A percentile compares a stretch with the other conserved stretches of the same genome.
phyloP scores from a whole-genome alignment of 2,113 vertebrate genomes.

The Oenanthe melanoleuca region DNA sequence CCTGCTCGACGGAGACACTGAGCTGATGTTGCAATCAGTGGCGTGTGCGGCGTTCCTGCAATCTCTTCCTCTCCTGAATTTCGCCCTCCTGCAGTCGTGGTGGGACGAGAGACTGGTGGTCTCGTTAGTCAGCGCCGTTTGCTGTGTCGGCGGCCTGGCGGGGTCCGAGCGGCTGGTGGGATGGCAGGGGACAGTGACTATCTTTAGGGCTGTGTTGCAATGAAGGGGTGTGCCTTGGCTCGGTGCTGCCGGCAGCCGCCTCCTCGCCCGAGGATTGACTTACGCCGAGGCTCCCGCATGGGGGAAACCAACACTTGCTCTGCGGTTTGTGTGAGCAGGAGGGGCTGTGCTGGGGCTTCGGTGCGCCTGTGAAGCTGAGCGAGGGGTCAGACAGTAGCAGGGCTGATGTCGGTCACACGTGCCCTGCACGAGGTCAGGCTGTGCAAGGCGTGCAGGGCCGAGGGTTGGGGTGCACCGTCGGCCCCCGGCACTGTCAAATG shows the following conservation, averaged over 20 bases:
- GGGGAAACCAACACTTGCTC: background rate
- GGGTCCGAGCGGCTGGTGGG: background rate
- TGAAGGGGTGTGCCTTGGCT: constrained; percentile 40
- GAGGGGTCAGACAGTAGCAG: background rate
- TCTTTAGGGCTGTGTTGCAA: constrained; percentile 41
- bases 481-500: background rate
- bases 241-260: background rate
- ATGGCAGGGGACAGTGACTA: background rate
- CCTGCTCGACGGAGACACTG: background rate
- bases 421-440: background rate
- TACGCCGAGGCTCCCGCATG: background rate
- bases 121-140: background rate
- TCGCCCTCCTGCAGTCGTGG: accelerated
- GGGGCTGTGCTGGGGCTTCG: background rate
- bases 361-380: background rate
- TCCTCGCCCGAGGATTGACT: background rate
- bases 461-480: background rate
- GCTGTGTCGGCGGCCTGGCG: background rate
- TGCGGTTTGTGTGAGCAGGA: background rate
- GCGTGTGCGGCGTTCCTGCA: background rate
- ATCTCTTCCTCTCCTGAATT: background rate
- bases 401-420: background rate
- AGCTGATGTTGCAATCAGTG: background rate
- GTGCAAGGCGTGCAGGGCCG: accelerated
- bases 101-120: background rate